phyloP scores from a whole-genome alignment of 1,140 invertebrate species.

The Mya arenaria region DNA sequence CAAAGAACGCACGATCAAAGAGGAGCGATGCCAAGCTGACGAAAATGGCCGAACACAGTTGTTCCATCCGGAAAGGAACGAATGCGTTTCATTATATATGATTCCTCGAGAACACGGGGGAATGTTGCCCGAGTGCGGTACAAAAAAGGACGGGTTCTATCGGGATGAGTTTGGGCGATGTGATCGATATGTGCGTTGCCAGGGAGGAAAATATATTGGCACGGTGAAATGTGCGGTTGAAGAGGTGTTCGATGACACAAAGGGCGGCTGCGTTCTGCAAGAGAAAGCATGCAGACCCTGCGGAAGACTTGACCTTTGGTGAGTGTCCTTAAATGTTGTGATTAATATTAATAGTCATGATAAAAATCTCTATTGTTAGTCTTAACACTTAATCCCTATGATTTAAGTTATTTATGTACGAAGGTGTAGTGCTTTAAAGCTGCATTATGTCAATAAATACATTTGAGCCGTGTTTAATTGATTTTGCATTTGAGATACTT shows the following conservation, averaged over 20 bases:
- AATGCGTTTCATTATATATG: conserved; percentile 45
- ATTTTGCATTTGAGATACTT: too few relatives aligned
- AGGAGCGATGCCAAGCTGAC: conserved; percentile 33
- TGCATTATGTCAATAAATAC: too few relatives aligned
- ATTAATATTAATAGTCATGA: background rate
- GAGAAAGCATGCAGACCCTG: conserved; percentile 42
- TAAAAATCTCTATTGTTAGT: too few relatives aligned
- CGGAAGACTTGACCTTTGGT: conserved; percentile 9
- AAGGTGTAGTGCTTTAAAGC: too few relatives aligned
- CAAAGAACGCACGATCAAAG: conserved; percentile 47
- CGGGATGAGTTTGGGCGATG: conserved; percentile 44
- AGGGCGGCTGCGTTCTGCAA: background rate
- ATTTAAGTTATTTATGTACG: too few relatives aligned
- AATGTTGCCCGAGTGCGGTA: conserved; percentile 49
- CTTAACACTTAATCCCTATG: too few relatives aligned
- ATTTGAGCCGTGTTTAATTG: too few relatives aligned
- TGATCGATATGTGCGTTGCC: conserved; percentile 46
- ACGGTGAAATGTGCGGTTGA: conserved; percentile 20
- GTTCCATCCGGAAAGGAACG: conserved; percentile 32
- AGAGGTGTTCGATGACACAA: conserved; percentile 28
- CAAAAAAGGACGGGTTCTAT: conserved; percentile 47
- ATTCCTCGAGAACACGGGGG: conserved; percentile 49
- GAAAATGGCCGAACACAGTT: conserved; percentile 17
- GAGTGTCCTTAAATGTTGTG: background rate
- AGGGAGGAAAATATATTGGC: conserved; percentile 28